A percentile compares a stretch with the other conserved stretches of the same genome.
Conservation (phyloP, 2,113 vertebrate genomes). For the Limanda limanda region DNA sequence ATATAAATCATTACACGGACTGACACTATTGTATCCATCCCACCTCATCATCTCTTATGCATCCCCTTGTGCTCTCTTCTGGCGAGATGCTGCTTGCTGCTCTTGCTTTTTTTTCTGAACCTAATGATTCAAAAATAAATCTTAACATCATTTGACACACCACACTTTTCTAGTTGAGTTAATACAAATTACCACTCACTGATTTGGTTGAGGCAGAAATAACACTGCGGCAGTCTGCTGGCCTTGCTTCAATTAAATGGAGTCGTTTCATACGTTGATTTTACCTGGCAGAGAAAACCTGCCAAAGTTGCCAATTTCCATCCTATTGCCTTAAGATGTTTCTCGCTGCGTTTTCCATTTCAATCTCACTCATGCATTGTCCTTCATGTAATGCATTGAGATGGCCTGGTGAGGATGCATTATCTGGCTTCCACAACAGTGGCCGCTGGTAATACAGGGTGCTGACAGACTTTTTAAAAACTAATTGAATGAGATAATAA, state of each 20-base stretch:
- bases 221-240: background rate
- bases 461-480: no score
- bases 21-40: conserved; percentile 8
- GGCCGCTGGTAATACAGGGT: no score
- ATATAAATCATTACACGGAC: conserved; percentile 31
- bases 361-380: no score
- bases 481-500: no score
- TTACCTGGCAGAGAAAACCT: no score
- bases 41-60: conserved; percentile 30
- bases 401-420: no score
- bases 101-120: conserved; percentile 14
- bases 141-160: background rate
- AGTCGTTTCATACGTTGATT: no score
- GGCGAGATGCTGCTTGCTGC: conserved; percentile 5
- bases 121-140: conserved; percentile 8
- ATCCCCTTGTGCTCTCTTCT: conserved; percentile 23
- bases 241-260: background rate
- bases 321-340: no score
- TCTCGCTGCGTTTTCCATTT: no score
- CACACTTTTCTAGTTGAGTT: background rate
- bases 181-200: background rate
- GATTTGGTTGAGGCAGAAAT: background rate
- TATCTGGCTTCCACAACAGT: no score
- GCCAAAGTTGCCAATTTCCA: no score
- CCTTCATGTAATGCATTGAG: no score